phyloP scores from a whole-genome alignment of 2,888 invertebrate species.

The Cynaeus angustus region DNA sequence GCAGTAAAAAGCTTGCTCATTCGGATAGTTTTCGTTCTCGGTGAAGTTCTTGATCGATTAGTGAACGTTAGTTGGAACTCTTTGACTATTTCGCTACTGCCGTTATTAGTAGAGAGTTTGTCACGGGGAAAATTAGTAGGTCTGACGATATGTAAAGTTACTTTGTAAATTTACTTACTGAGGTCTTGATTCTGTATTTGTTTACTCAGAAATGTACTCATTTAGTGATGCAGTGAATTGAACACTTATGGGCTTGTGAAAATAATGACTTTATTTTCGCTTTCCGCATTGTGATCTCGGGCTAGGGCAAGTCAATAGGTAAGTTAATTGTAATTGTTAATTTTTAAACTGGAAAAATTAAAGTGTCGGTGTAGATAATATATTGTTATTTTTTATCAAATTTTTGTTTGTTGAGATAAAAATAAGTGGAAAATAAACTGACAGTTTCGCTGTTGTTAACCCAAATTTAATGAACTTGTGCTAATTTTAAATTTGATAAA shows the following conservation, averaged over 20 bases:
- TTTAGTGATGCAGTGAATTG: constrained; percentile 25
- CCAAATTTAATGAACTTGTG: no score
- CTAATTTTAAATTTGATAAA: no score
- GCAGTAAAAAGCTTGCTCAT: constrained; percentile 53
- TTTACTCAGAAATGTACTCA: constrained; percentile 12
- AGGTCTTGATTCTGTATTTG: constrained; percentile 3
- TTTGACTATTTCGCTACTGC: constrained; percentile 24
- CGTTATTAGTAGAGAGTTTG: constrained; percentile 24
- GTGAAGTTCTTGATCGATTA: constrained; percentile 56
- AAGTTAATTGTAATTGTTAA: not conserved
- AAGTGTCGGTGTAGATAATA: no score
- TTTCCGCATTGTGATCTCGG: constrained; percentile 21
- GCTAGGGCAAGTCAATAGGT: constrained; percentile 8
- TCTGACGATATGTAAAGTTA: constrained; percentile 22
- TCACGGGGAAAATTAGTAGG: constrained; percentile 17
- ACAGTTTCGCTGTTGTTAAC: no score
- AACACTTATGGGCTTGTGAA: constrained; percentile 16
- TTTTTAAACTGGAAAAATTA: not conserved
- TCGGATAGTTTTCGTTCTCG: constrained; percentile 57
- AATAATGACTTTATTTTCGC: constrained; percentile 29
- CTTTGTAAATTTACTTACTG: not conserved
- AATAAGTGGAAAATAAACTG: no score
- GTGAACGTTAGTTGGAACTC: constrained; percentile 61
- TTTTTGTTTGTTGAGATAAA: no score
- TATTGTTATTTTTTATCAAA: no score